Evolutionary conservation across 2,113 vertebrate species (phyloP).

Genomic region (Puma concolor): DNA sequence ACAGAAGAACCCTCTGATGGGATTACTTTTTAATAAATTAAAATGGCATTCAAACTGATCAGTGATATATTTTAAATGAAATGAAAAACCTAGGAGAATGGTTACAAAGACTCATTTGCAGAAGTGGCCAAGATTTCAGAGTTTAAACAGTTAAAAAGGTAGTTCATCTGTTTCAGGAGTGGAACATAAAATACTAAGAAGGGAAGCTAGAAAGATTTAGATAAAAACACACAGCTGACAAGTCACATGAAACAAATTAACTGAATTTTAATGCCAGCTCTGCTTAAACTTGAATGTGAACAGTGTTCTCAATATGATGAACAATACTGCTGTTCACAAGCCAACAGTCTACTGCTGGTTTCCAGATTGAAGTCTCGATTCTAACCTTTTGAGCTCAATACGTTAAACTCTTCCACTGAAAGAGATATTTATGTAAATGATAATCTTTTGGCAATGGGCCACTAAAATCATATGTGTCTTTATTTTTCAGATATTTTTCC

Average conservation of each 20-base stretch:
- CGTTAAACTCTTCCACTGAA: constrained; percentile 80
- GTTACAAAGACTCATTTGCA: neutral
- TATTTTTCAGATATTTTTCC: constrained; percentile 79
- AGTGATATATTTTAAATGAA: neutral
- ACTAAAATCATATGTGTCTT: constrained; percentile 80
- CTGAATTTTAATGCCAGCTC: constrained; percentile 83
- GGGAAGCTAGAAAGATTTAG: constrained; percentile 83
- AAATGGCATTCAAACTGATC: neutral
- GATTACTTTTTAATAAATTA: neutral
- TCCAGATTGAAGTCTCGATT: constrained; percentile 83
- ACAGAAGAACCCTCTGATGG: neutral
- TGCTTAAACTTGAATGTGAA: constrained; percentile 82
- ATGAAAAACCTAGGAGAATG: neutral
- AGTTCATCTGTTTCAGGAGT: constrained; percentile 70
- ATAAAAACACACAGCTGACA: constrained; percentile 88
- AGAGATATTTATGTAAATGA: constrained; percentile 86
- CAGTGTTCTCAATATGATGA: constrained; percentile 78
- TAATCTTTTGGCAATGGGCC: constrained; percentile 82
- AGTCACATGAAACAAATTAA: constrained; percentile 89
- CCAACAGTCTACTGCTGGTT: constrained; percentile 81
- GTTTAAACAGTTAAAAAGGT: constrained; percentile 80
- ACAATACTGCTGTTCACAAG: constrained; percentile 85
- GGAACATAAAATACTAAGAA: constrained; percentile 78
- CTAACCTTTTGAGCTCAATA: constrained; percentile 80
- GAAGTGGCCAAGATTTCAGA: neutral